These are phyloP conservation scores for Atlantisia rogersi DNA, from an alignment of 2,113 vertebrate genomes.

Conservation along the genomic window DNA sequence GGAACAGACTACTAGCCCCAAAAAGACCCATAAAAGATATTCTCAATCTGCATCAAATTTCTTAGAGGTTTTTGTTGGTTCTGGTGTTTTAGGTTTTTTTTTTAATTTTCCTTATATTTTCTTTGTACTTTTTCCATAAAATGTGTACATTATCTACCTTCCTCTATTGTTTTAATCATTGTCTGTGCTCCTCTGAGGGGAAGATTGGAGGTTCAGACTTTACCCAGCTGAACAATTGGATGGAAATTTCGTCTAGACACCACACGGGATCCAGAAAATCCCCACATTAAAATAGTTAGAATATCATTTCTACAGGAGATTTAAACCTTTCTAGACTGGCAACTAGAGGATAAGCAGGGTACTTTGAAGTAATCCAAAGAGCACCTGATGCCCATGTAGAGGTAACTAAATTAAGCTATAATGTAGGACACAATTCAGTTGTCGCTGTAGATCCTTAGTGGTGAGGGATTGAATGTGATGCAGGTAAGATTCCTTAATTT, in stretches of 20 bases:
- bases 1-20: background rate
- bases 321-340: background rate
- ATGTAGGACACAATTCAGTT: background rate
- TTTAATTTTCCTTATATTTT: background rate
- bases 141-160: background rate
- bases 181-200: background rate
- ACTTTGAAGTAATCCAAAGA: background rate
- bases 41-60: background rate
- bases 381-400: background rate
- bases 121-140: background rate
- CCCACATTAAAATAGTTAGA: background rate
- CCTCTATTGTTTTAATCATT: background rate
- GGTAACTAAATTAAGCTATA: background rate
- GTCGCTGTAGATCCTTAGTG: background rate
- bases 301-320: accelerated
- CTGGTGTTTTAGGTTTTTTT: background rate
- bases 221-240: background rate
- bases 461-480: background rate
- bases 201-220: background rate
- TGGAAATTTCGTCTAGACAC: background rate
- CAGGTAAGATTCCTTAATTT: background rate
- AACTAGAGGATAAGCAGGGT: background rate
- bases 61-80: no score
- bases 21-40: background rate
- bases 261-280: background rate